A percentile compares a stretch with the other conserved stretches of the same genome.
phyloP scores from a whole-genome alignment of 2,888 invertebrate species.

The Melikaiella ostensackeni region DNA sequence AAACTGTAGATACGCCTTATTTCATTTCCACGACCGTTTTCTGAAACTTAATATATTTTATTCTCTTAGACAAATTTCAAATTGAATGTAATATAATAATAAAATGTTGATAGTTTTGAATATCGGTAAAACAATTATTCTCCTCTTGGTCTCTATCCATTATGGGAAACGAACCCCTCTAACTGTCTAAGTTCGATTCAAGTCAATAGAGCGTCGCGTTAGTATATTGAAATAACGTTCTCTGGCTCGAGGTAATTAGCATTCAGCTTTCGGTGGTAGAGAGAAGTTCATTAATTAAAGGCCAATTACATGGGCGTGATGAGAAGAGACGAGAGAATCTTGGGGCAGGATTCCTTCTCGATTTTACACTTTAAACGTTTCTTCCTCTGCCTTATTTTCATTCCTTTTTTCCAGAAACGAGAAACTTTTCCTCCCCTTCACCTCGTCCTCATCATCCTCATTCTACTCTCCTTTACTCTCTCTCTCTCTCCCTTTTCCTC shows the following conservation, averaged over 20 bases:
- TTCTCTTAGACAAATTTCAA: too few species aligned
- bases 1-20: too few species aligned
- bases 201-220: constrained; percentile 34
- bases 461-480: constrained; percentile 20
- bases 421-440: constrained; percentile 14
- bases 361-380: constrained; percentile 47
- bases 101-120: too few species aligned
- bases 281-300: constrained; percentile 74
- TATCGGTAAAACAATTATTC: neutral
- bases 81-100: too few species aligned
- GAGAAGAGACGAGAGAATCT: constrained; percentile 57
- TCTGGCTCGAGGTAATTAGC: constrained; percentile 66
- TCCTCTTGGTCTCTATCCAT: neutral
- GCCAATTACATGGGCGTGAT: constrained; percentile 71
- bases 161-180: neutral
- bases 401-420: constrained; percentile 30
- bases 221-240: constrained; percentile 58
- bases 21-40: too few species aligned
- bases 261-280: constrained; percentile 59
- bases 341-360: constrained; percentile 47
- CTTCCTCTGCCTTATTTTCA: constrained; percentile 40
- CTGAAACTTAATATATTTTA: too few species aligned
- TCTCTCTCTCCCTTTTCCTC: constrained; percentile 40
- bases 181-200: constrained; percentile 21
- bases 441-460: neutral